Evolutionary conservation across 1,140 invertebrate species (phyloP).

Genomic region (Micrasema minimum): DNA sequence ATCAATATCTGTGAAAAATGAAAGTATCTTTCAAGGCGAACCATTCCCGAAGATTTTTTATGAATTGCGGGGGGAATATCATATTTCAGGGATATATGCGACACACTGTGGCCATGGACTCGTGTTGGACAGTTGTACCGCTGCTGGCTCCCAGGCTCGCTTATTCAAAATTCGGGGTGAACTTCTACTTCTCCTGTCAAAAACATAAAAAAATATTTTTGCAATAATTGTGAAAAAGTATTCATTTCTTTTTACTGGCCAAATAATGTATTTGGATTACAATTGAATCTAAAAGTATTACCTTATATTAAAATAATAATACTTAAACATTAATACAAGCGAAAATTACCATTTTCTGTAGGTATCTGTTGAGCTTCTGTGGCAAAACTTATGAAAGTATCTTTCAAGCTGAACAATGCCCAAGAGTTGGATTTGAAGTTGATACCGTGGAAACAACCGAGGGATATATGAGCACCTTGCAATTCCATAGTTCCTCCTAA

Average conservation of each 20-base stretch:
- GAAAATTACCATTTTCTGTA: slow-evolving; percentile 67
- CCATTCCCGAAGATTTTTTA: slow-evolving; percentile 94
- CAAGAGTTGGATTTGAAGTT: slow-evolving; percentile 97
- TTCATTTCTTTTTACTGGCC: too few species aligned
- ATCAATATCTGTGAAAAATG: slow-evolving; percentile 91
- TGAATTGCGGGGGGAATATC: slow-evolving; percentile 94
- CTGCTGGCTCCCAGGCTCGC: slow-evolving; percentile 83
- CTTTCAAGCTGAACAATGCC: slow-evolving; percentile 94
- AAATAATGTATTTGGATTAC: too few species aligned
- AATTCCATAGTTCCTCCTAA: slow-evolving; percentile 94
- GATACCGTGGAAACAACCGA: slow-evolving; percentile 97
- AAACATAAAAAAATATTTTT: slow-evolving; percentile 25
- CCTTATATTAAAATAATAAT: too few species aligned
- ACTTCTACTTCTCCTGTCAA: slow-evolving; percentile 66
- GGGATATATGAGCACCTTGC: slow-evolving; percentile 89
- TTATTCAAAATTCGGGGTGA: slow-evolving; percentile 85
- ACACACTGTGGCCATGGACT: slow-evolving; percentile 92
- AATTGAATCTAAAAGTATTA: too few species aligned
- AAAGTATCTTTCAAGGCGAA: slow-evolving; percentile 98
- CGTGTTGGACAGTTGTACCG: slow-evolving; percentile 76
- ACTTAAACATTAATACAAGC: too few species aligned
- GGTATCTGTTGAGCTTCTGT: slow-evolving; percentile 92
- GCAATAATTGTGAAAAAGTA: too few species aligned
- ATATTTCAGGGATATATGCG: slow-evolving; percentile 90
- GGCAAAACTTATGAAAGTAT: slow-evolving; percentile 94